Conservation (phyloP, 2,797 vertebrate genomes). For the Eulemur rubriventer region DNA sequence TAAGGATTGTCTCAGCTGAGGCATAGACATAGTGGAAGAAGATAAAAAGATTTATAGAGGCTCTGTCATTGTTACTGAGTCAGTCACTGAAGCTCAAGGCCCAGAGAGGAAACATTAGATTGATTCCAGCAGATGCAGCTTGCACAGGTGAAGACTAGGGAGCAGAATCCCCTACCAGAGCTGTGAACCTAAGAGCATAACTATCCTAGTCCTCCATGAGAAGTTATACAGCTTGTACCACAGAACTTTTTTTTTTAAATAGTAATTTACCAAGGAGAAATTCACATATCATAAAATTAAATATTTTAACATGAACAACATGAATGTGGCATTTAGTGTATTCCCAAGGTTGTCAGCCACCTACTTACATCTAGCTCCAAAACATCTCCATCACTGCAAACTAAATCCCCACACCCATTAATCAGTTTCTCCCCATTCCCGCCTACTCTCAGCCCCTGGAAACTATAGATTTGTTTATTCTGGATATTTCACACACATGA, state of each 20-base stretch:
- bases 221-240: not conserved
- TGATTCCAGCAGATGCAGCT: not conserved
- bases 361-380: not conserved
- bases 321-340: not conserved
- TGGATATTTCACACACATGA: not conserved
- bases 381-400: not conserved
- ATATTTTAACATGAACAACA: not conserved
- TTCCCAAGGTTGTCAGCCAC: not conserved
- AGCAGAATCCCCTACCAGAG: not conserved
- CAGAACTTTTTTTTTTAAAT: not conserved
- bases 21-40: not conserved
- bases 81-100: not conserved
- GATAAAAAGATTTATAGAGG: not conserved
- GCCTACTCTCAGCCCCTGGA: not conserved
- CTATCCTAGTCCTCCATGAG: not conserved
- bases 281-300: not conserved
- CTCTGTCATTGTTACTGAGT: fast-evolving
- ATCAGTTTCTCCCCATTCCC: not conserved
- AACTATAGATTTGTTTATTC: not conserved
- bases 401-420: not conserved
- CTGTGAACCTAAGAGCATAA: not conserved
- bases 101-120: not conserved
- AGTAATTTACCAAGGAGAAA: not conserved
- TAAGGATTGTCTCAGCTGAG: not conserved
- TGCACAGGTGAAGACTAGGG: not conserved